phyloP scores from a whole-genome alignment of 2,113 vertebrate genomes.

The Microtus richardsoni region DNA sequence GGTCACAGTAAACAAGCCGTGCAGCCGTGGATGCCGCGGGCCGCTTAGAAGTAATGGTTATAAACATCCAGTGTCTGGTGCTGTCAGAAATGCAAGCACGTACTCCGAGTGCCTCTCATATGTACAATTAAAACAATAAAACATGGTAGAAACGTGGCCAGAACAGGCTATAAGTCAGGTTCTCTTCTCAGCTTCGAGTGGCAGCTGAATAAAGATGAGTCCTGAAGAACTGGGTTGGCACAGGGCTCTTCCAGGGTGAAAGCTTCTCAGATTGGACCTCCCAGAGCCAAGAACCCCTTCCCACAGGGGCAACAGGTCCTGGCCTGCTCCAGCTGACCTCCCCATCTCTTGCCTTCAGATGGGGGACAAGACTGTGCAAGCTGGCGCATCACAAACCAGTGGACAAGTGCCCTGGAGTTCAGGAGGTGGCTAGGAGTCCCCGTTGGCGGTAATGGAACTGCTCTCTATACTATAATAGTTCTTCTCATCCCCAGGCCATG shows the following conservation, averaged over 20 bases:
- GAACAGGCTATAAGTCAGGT: conserved; percentile 74
- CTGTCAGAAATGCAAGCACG: conserved; percentile 77
- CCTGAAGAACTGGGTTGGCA: conserved; percentile 51
- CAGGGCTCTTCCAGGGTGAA: conserved; percentile 32
- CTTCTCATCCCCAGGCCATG: background rate
- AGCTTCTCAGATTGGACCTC: background rate
- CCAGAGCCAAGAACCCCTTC: background rate
- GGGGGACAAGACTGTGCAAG: conserved; percentile 50
- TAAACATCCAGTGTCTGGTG: conserved; percentile 79
- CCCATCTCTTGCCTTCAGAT: conserved; percentile 69
- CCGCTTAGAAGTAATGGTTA: conserved; percentile 81
- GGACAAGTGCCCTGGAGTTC: conserved; percentile 63
- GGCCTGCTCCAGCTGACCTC: conserved; percentile 68
- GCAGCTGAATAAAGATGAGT: conserved; percentile 77
- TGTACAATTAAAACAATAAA: conserved; percentile 85
- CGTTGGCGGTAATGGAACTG: conserved; percentile 70
- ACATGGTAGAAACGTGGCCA: conserved; percentile 74
- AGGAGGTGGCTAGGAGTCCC: conserved; percentile 53
- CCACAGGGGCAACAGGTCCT: conserved; percentile 4
- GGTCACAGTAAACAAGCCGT: conserved; percentile 77
- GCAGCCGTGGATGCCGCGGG: conserved; percentile 68
- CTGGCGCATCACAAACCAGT: conserved; percentile 65
- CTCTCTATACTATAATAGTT: conserved; percentile 52
- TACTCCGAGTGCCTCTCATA: conserved; percentile 67
- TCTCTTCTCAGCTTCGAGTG: conserved; percentile 72